These are phyloP conservation scores for Cheilosia variabilis DNA, from an alignment of 2,888 invertebrate genomes.

Conservation along the genomic window DNA sequence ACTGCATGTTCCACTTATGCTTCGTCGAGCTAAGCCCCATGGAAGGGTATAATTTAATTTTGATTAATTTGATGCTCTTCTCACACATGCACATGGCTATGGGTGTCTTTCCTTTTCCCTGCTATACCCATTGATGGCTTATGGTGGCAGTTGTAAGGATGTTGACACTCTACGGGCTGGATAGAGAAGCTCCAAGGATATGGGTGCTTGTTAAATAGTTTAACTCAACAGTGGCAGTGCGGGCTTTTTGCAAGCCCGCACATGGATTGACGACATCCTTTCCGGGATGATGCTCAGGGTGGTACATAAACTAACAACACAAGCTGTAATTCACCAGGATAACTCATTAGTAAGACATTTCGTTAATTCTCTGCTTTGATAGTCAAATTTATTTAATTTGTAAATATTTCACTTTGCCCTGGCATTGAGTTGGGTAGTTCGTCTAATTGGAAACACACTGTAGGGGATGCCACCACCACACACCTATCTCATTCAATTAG, in stretches of 20 bases:
- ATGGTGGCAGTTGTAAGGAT: constrained; percentile 51
- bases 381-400: constrained; percentile 50
- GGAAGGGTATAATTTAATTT: constrained; percentile 73
- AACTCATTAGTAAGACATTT: constrained; percentile 52
- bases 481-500: background rate
- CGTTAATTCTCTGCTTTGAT: constrained; percentile 58
- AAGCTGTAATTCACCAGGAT: constrained; percentile 20
- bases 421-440: background rate
- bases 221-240: constrained; percentile 34
- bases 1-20: constrained; percentile 71
- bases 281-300: constrained; percentile 5
- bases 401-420: background rate
- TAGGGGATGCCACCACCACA: background rate
- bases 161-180: constrained; percentile 3
- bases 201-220: constrained; percentile 64
- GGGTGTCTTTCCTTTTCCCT: background rate
- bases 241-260: constrained; percentile 18
- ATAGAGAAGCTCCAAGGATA: constrained; percentile 33
- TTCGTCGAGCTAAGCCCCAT: constrained; percentile 52
- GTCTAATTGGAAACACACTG: background rate
- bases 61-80: constrained; percentile 71
- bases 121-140: constrained; percentile 16
- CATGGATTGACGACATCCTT: background rate
- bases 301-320: constrained; percentile 28
- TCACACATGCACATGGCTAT: constrained; percentile 18